phyloP scores from a whole-genome alignment of 1,140 invertebrate genomes.

The Scaptomyza graminum region DNA sequence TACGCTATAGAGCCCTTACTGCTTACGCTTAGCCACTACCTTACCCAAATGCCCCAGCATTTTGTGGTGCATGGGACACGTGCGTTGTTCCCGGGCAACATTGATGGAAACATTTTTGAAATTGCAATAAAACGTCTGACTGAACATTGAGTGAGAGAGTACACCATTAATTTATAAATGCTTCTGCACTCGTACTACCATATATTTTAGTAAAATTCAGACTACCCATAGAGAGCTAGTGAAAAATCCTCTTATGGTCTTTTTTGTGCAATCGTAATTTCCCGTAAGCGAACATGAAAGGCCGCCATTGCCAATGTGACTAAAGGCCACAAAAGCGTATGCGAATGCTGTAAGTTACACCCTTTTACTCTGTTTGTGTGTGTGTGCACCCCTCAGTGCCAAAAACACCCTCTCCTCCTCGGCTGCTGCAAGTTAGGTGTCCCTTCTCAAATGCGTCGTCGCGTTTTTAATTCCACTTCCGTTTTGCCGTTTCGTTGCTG shows the following conservation, averaged over 20 bases:
- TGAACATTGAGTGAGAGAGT: constrained; percentile 48
- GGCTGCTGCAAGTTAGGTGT: constrained; percentile 30
- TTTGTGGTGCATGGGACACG: constrained; percentile 34
- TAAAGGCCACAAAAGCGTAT: constrained; percentile 8
- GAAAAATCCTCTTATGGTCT: constrained; percentile 39
- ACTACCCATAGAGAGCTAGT: constrained; percentile 19
- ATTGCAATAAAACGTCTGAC: constrained; percentile 78
- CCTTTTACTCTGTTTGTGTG: constrained; percentile 27
- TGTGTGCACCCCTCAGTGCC: constrained; percentile 23
- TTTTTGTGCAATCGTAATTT: constrained; percentile 62
- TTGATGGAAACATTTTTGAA: constrained; percentile 54
- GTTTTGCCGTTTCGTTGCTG: constrained; percentile 61
- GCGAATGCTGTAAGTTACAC: constrained; percentile 17
- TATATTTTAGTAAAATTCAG: constrained; percentile 21
- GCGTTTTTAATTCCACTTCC: constrained; percentile 59
- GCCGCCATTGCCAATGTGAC: constrained; percentile 45
- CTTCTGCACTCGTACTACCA: constrained; percentile 2
- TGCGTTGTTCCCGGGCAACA: constrained; percentile 57
- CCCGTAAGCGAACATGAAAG: constrained; percentile 64
- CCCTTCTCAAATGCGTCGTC: constrained; percentile 25
- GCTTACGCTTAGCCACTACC: neutral
- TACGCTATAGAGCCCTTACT: neutral
- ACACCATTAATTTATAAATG: constrained; percentile 72
- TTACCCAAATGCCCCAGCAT: neutral
- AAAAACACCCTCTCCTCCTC: neutral